A percentile compares a stretch with the other conserved stretches of the same genome.
phyloP scores from a whole-genome alignment of 2,888 invertebrate species.

The Lapara coniferarum region DNA sequence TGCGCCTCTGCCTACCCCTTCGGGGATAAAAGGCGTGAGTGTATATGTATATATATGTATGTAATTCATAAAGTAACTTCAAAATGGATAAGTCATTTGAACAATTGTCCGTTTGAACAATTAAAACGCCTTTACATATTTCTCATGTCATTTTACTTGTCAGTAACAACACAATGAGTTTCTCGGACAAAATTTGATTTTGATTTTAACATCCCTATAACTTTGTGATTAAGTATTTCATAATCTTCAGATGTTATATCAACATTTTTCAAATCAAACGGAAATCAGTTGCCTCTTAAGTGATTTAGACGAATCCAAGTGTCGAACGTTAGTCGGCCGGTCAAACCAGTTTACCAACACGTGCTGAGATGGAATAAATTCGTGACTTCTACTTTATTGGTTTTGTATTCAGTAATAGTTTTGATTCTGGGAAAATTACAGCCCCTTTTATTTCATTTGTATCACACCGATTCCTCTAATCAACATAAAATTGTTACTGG shows the following conservation, averaged over 20 bases:
- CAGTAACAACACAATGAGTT: too few species aligned
- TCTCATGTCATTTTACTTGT: too few species aligned
- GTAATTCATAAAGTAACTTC: too few species aligned
- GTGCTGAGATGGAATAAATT: slow-evolving; percentile 56
- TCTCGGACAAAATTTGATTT: too few species aligned
- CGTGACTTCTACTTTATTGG: slow-evolving; percentile 65
- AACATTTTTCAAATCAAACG: background rate
- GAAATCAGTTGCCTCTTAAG: slow-evolving; percentile 18
- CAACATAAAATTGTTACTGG: background rate
- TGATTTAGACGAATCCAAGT: slow-evolving; percentile 19
- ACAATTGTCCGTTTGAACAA: too few species aligned
- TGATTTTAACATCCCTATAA: too few species aligned
- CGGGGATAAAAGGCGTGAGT: too few species aligned
- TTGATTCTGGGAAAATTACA: slow-evolving; percentile 36
- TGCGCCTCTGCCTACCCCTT: too few species aligned
- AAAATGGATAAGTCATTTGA: too few species aligned
- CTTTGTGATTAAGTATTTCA: background rate
- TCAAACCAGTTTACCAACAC: slow-evolving; percentile 59
- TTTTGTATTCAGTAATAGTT: slow-evolving; percentile 41
- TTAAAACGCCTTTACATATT: too few species aligned
- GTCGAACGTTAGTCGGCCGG: slow-evolving; percentile 14
- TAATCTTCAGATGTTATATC: slow-evolving; percentile 3
- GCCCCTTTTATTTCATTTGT: slow-evolving; percentile 29
- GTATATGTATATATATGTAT: too few species aligned
- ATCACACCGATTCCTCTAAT: slow-evolving; percentile 2